A percentile compares a stretch with the other conserved stretches of the same genome.
These are phyloP conservation scores for Leucophenga montana DNA, from an alignment of 2,888 invertebrate genomes.

Conservation along the genomic window DNA sequence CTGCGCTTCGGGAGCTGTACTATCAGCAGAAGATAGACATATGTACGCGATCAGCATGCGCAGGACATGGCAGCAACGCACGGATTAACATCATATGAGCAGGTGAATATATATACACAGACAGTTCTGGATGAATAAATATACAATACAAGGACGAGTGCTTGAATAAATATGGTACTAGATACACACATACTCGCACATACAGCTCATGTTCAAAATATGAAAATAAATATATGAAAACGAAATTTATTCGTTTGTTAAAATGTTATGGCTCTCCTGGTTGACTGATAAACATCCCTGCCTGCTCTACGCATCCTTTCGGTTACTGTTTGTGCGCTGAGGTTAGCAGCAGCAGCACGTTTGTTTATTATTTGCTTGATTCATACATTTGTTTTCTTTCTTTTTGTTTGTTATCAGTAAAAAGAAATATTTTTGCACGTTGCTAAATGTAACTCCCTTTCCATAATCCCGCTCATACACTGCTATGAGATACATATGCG, in stretches of 20 bases:
- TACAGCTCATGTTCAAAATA: background rate
- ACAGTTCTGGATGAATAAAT: too few species aligned
- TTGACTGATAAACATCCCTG: too few species aligned
- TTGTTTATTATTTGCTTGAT: slow-evolving; percentile 17
- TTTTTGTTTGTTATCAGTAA: background rate
- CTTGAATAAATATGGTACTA: too few species aligned
- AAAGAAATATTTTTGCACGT: slow-evolving; percentile 18
- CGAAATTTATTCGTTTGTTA: slow-evolving; percentile 13
- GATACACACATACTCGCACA: too few species aligned
- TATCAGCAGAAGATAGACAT: background rate
- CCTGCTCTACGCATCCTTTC: too few species aligned
- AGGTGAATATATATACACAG: too few species aligned
- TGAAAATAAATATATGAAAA: slow-evolving; percentile 18
- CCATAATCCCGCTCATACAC: background rate
- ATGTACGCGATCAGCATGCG: slow-evolving; percentile 15
- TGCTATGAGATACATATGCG: too few species aligned
- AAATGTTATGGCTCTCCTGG: background rate
- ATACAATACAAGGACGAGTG: too few species aligned
- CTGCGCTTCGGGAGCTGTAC: background rate
- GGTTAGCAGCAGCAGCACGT: background rate
- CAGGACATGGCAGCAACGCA: slow-evolving; percentile 4
- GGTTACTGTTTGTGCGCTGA: too few species aligned
- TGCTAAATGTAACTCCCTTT: background rate
- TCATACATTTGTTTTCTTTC: background rate
- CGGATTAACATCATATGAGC: background rate